These are phyloP conservation scores for Macropodus opercularis DNA, from an alignment of 2,797 vertebrate species.

Conservation along the genomic window DNA sequence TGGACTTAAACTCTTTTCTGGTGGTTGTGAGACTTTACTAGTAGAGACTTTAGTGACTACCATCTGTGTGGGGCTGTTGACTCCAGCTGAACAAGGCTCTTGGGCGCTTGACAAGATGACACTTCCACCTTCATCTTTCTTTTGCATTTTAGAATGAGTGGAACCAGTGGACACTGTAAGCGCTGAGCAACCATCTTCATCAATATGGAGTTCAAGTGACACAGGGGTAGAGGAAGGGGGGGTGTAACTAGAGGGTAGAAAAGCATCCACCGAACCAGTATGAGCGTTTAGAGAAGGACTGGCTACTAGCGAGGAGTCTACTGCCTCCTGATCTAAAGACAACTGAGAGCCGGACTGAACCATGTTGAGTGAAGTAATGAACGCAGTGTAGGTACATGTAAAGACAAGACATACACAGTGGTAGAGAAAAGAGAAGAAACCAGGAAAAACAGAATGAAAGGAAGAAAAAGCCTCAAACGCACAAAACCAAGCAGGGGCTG, in stretches of 20 bases:
- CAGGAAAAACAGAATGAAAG: constrained; percentile 46
- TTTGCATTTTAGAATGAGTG: constrained; percentile 42
- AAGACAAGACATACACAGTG: constrained; percentile 61
- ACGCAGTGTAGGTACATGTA: constrained; percentile 37
- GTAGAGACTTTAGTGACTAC: constrained; percentile 12
- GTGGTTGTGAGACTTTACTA: constrained; percentile 21
- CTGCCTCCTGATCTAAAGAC: constrained; percentile 80
- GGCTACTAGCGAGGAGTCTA: constrained; percentile 35
- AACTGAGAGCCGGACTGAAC: constrained; percentile 87
- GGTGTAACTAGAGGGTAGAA: constrained; percentile 38
- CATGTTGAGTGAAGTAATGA: constrained; percentile 37
- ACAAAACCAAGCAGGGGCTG: background rate
- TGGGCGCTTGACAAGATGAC: constrained; percentile 40
- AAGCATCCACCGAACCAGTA: constrained; percentile 22
- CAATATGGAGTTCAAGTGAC: constrained; percentile 70
- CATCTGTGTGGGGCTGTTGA: constrained; percentile 14
- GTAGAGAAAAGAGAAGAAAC: constrained; percentile 62
- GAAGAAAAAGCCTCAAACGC: constrained; percentile 24
- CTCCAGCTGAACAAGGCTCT: constrained; percentile 29
- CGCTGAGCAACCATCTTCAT: constrained; percentile 68
- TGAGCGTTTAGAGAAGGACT: constrained; percentile 32
- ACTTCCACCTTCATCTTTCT: constrained; percentile 40
- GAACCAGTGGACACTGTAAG: constrained; percentile 29
- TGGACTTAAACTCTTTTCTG: constrained; percentile 23
- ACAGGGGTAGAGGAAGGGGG: constrained; percentile 44